These are phyloP conservation scores for Cassiopea xamachana DNA, from an alignment of 30 jellyfish, hydroid and myxozoan species.

Conservation along the genomic window DNA sequence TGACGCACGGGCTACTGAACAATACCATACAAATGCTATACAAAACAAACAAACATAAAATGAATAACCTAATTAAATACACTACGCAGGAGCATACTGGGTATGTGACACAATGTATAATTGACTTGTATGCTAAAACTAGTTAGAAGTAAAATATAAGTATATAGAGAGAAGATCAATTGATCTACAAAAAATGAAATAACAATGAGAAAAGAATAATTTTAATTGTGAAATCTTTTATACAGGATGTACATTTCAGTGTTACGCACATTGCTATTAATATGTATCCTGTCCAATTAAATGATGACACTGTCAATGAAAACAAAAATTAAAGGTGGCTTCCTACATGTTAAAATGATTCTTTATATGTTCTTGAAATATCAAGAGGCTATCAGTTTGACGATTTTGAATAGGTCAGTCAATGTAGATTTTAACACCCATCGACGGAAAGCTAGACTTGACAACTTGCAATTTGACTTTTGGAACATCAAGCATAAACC, in stretches of 20 bases:
- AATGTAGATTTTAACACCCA: constrained; percentile 37
- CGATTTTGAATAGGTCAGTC: constrained; percentile 24
- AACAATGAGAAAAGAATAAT: too few species aligned
- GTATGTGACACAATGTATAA: too few species aligned
- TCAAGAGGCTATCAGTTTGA: constrained; percentile 9
- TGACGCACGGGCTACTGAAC: too few species aligned
- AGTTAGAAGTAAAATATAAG: too few species aligned
- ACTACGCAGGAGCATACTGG: too few species aligned
- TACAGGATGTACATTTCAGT: not conserved
- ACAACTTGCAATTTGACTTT: constrained; percentile 33
- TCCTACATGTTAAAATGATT: constrained; percentile 5
- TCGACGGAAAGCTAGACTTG: constrained; percentile 28
- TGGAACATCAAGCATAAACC: constrained; percentile 13
- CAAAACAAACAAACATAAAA: too few species aligned
- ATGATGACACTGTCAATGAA: not conserved
- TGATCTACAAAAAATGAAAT: too few species aligned
- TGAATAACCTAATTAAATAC: too few species aligned
- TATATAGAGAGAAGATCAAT: too few species aligned
- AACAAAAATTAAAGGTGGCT: not conserved
- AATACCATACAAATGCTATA: too few species aligned
- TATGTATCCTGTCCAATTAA: not conserved
- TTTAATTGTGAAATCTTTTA: not conserved
- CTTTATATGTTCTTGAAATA: not conserved
- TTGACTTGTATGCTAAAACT: too few species aligned
- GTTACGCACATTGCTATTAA: not conserved